Evolutionary conservation across 1,140 invertebrate genomes (phyloP).

Genomic region (Nebria ingens): DNA sequence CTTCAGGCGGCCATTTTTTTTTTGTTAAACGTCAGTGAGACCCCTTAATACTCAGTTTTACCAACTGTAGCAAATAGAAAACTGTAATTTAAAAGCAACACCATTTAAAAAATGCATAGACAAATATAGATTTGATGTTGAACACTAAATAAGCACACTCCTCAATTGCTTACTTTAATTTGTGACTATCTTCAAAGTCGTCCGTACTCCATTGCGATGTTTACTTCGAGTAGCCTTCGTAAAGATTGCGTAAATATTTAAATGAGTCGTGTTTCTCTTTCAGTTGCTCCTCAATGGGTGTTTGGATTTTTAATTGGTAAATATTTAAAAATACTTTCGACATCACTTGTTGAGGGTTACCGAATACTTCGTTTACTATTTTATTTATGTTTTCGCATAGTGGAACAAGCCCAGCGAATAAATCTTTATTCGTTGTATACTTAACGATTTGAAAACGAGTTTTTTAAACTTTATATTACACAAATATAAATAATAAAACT

Average conservation of each 20-base stretch:
- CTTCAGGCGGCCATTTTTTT: too few relatives aligned
- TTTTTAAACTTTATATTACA: too few relatives aligned
- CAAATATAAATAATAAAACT: slow-evolving; percentile 20
- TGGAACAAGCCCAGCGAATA: slow-evolving; percentile 85
- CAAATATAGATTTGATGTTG: too few relatives aligned
- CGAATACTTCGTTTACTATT: slow-evolving; percentile 87
- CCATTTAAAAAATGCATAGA: too few relatives aligned
- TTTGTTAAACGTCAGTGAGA: too few relatives aligned
- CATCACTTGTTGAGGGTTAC: slow-evolving; percentile 96
- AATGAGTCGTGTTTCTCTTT: slow-evolving; percentile 69
- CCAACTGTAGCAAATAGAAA: too few relatives aligned
- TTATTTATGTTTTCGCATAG: slow-evolving; percentile 82
- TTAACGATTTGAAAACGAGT: slow-evolving; percentile 31
- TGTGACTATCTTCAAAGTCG: slow-evolving; percentile 16
- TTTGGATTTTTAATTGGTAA: slow-evolving; percentile 86
- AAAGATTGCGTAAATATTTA: slow-evolving; percentile 77
- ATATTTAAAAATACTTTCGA: slow-evolving; percentile 95
- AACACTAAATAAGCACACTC: too few relatives aligned
- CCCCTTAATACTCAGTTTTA: too few relatives aligned
- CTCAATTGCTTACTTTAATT: too few relatives aligned
- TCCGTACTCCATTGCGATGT: slow-evolving; percentile 13
- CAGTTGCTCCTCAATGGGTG: slow-evolving; percentile 70
- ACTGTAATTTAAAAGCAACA: too few relatives aligned
- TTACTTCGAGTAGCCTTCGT: slow-evolving; percentile 43
- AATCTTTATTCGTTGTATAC: slow-evolving; percentile 68